phyloP scores from a whole-genome alignment of 2,797 vertebrate species.

The Rhyacichthys aspro region DNA sequence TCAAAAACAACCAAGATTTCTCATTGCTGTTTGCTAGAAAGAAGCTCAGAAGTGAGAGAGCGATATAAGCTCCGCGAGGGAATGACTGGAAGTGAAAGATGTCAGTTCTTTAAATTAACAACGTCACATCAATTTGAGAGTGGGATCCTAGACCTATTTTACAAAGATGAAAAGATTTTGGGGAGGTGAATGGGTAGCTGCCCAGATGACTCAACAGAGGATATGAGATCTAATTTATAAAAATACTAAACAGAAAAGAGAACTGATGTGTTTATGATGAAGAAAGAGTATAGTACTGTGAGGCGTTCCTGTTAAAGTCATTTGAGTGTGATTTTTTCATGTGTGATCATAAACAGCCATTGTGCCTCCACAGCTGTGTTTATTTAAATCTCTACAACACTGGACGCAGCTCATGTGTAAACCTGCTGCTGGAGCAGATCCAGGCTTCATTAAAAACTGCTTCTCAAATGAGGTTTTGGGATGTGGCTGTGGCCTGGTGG shows the following conservation, averaged over 20 bases:
- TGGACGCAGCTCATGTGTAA: conserved; percentile 26
- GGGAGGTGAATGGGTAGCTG: no score
- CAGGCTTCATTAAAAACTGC: conserved; percentile 20
- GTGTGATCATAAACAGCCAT: conserved; percentile 54
- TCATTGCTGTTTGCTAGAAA: no score
- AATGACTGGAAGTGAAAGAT: no score
- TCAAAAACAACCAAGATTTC: no score
- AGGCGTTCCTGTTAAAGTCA: conserved; percentile 37
- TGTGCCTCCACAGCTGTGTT: conserved; percentile 62
- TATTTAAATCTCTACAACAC: conserved; percentile 49
- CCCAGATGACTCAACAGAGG: no score
- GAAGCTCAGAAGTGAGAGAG: no score
- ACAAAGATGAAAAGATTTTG: no score
- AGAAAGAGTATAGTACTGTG: conserved; percentile 30
- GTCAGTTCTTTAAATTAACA: no score
- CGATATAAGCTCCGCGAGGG: no score
- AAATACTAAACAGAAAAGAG: conserved; percentile 37
- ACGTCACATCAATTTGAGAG: no score
- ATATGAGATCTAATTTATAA: no score
- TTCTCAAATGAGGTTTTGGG: conserved; percentile 26
- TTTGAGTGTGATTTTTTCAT: conserved; percentile 36
- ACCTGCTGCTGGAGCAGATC: conserved; percentile 29
- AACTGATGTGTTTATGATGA: conserved; percentile 47
- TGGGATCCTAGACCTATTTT: no score
- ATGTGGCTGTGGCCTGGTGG: conserved; percentile 15